phyloP scores from a whole-genome alignment of 1,140 invertebrate genomes.

The Andrena cerasifolii region DNA sequence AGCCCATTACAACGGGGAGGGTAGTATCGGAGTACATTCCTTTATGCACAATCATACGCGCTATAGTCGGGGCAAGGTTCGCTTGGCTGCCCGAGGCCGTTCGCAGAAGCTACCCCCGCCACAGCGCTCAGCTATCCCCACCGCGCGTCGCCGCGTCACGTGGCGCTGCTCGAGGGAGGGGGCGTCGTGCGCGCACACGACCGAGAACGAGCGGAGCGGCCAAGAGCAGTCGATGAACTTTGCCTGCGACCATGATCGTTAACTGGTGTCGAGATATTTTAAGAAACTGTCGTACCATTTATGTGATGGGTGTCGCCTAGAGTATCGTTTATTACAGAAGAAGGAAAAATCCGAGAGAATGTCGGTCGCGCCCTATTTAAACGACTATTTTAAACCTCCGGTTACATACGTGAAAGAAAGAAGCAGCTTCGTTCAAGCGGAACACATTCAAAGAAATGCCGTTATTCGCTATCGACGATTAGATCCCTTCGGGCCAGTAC shows the following conservation, averaged over 20 bases:
- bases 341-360: conserved; percentile 55
- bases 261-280: conserved; percentile 65
- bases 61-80: not conserved
- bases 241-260: conserved; percentile 30
- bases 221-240: too few species aligned
- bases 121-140: too few species aligned
- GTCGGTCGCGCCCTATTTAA: conserved; percentile 29
- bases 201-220: too few species aligned
- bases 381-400: conserved; percentile 29
- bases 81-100: too few species aligned
- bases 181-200: too few species aligned
- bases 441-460: conserved; percentile 50
- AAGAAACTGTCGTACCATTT: conserved; percentile 62
- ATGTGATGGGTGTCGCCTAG: conserved; percentile 54
- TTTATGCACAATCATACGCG: conserved; percentile 55
- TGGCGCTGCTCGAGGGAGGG: too few species aligned
- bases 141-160: too few species aligned
- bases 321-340: conserved; percentile 60
- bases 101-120: too few species aligned
- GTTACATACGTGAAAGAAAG: conserved; percentile 39
- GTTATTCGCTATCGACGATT: conserved; percentile 46
- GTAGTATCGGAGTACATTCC: conserved; percentile 56
- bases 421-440: conserved; percentile 28
- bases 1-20: conserved; percentile 67
- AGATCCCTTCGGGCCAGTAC: conserved; percentile 38